These are phyloP conservation scores for Zaprionus tsacasi DNA, from an alignment of 1,140 invertebrate species.

Conservation along the genomic window DNA sequence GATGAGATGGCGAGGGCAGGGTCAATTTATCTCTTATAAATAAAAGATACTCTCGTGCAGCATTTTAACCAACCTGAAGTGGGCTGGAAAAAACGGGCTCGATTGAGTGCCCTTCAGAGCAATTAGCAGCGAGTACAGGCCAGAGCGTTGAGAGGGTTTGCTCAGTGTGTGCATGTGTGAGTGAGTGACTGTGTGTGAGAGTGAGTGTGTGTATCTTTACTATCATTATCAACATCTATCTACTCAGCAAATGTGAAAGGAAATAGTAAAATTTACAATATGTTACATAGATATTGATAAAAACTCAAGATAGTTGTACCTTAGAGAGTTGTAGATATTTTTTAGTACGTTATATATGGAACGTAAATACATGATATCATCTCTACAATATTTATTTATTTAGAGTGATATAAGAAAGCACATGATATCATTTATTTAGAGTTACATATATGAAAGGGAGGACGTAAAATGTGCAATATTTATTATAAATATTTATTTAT, in stretches of 20 bases:
- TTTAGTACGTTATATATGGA: background rate
- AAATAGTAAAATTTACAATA: background rate
- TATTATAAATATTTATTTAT: no score
- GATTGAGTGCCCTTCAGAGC: slow-evolving; percentile 32
- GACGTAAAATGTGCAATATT: no score
- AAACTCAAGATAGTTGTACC: background rate
- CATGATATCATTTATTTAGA: no score
- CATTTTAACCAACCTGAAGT: slow-evolving; percentile 5
- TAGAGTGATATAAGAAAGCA: no score
- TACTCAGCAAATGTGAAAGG: background rate
- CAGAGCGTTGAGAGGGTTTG: background rate
- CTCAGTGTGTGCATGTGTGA: background rate
- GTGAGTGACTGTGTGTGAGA: background rate
- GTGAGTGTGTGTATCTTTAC: background rate
- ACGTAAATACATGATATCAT: background rate
- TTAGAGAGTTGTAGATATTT: background rate
- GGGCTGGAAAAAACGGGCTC: slow-evolving; percentile 11
- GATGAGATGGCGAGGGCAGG: background rate
- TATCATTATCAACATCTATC: slow-evolving; percentile 2
- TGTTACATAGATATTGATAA: background rate
- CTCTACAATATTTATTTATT: background rate
- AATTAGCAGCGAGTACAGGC: background rate
- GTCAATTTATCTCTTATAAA: slow-evolving; percentile 62
- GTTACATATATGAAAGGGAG: no score
- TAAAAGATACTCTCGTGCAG: slow-evolving; percentile 44